Evolutionary conservation across 2,797 vertebrate species (phyloP), one percentile per base, ranked within the genome.

Genomic region (Melanotaenia pygmaea): DNA sequence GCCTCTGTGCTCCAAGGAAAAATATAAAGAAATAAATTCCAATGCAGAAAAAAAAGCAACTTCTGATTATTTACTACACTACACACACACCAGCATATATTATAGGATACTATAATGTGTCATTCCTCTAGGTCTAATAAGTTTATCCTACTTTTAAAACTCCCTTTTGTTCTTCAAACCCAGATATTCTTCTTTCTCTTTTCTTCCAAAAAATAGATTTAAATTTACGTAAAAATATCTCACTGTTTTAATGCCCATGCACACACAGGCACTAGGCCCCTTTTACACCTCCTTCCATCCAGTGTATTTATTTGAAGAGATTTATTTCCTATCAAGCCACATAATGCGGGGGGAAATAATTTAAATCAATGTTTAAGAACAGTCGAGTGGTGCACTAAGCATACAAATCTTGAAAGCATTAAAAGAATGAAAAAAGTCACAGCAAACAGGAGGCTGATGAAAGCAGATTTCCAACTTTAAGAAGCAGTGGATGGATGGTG

Each of bases 211-310:
- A 38, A 73, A 76, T 77, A 81, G 72, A 79, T 87, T 91, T 93
- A 93, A 89, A 94, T 94, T 94, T 93, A 93, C 93, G 91, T 93
- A 91, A 93, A 92, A 91, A 90, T 92, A 90, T 86, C 68, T 74
- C 87, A 79, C 71, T 72, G 78, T 82, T 86, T 85, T 76, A 70
- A 32, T 45, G 65, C 76, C 12, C 13, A 13, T 43, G 7, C 73
- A 59, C 77, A 67, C 82, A 59, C 76, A 57, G 65, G 54, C 64
- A 59, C 51, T 58, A 13, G 64, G 70, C 67, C 77, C 68, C 74
- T 82, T 76, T 83, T 65, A 84, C 70, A 68, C 79, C 70, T 73
- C 80, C 76, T 74, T 87, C 86, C 77, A 84, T 82, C 89, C 80
- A 86, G 71, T 84, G 77, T 88, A 83, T 93, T 93, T 86, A 93